A percentile compares a stretch with the other conserved stretches of the same genome.
Evolutionary conservation across 2,797 vertebrate genomes (phyloP).

Genomic region (Eidolon dupreanum): DNA sequence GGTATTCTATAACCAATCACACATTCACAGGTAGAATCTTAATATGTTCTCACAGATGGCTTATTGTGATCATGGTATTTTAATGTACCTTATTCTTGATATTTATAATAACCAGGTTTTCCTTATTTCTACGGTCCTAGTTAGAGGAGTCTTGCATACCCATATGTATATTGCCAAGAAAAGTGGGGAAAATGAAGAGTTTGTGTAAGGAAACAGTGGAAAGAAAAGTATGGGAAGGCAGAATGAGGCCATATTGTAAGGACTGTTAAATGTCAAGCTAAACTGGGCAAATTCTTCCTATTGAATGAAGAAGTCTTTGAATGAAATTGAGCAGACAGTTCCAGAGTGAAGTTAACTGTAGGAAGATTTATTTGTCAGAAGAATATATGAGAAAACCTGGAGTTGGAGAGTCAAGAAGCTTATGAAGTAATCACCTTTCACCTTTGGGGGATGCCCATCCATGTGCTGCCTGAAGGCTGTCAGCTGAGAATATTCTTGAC

Average conservation of each 20-base stretch:
- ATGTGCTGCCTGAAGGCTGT: not conserved
- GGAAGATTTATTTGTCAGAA: not conserved
- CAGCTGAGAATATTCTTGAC: not conserved
- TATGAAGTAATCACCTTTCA: not conserved
- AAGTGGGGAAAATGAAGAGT: not conserved
- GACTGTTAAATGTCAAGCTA: not conserved
- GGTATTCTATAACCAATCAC: not conserved
- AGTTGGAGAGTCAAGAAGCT: not conserved
- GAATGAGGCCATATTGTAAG: not conserved
- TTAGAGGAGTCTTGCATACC: not conserved
- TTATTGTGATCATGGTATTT: not conserved
- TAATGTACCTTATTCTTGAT: not conserved
- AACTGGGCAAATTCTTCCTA: not conserved
- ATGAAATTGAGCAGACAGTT: not conserved
- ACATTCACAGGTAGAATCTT: not conserved
- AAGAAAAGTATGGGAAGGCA: not conserved
- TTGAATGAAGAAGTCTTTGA: slow-evolving; percentile 12
- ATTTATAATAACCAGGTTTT: not conserved
- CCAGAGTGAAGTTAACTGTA: not conserved
- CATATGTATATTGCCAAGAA: not conserved
- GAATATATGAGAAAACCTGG: not conserved
- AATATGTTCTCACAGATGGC: not conserved
- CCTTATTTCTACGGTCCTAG: not conserved
- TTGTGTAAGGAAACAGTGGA: not conserved
- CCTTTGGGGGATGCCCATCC: not conserved